Evolutionary conservation across 2,113 vertebrate species (phyloP).

Genomic region (Hypomesus transpacificus): DNA sequence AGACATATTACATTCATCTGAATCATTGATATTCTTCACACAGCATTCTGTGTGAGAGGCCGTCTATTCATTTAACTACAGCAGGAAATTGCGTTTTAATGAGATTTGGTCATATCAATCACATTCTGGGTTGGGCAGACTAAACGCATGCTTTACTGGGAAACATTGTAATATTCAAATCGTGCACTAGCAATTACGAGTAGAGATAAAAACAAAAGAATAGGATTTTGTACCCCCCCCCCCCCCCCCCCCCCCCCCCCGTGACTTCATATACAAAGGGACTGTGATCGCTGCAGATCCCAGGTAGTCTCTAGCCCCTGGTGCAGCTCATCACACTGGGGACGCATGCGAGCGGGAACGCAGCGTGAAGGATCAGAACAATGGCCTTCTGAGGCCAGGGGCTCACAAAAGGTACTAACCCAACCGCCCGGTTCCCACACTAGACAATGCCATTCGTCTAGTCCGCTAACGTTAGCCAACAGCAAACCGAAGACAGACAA

Average conservation of each 20-base stretch:
- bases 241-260: no score
- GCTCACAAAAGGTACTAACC: no score
- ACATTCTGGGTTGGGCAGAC: neutral
- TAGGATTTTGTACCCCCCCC: no score
- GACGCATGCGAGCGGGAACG: conserved; percentile 16
- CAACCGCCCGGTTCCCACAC: conserved; percentile 1
- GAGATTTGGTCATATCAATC: neutral
- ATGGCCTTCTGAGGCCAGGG: no score
- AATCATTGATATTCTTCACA: conserved; percentile 32
- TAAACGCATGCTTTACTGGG: neutral
- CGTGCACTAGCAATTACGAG: no score
- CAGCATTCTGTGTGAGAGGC: conserved; percentile 7
- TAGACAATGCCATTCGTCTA: conserved; percentile 30
- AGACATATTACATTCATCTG: conserved; percentile 16
- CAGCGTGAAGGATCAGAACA: neutral
- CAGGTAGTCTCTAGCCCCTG: no score
- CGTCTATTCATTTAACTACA: conserved; percentile 14
- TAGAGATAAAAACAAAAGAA: no score
- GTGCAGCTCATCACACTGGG: no score
- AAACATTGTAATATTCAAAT: neutral
- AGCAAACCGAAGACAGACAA: no score
- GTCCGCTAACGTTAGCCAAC: no score
- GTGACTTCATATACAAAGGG: no score
- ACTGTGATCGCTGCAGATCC: no score
- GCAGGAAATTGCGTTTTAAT: conserved; percentile 14